A percentile compares a stretch with the other conserved stretches of the same genome.
Conservation (phyloP, 2,113 vertebrate species). For the Dissostichus mawsoni region DNA sequence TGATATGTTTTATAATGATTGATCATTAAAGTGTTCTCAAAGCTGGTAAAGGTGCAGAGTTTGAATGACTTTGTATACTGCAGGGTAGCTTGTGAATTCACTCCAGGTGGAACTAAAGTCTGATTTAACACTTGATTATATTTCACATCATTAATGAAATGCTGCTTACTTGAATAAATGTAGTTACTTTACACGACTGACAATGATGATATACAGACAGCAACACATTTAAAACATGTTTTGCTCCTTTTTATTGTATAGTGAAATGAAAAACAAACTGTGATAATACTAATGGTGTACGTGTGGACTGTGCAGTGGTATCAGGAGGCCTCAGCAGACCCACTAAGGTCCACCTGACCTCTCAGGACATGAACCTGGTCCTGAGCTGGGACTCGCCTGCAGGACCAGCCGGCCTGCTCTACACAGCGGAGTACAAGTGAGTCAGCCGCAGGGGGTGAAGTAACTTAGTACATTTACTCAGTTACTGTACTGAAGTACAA, state of each 20-base stretch:
- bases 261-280: neutral
- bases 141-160: too few species aligned
- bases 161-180: too few species aligned
- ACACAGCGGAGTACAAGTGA: conserved; percentile 63
- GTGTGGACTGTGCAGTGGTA: conserved; percentile 7
- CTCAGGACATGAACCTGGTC: conserved; percentile 71
- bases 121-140: too few species aligned
- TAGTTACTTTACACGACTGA: neutral
- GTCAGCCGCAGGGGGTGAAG: neutral
- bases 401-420: conserved; percentile 24
- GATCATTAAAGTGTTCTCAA: too few species aligned
- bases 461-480: too few species aligned
- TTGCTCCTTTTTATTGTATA: neutral
- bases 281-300: neutral
- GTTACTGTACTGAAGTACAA: too few species aligned
- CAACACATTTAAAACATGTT: too few species aligned
- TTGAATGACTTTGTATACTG: too few species aligned
- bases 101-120: too few species aligned
- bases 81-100: too few species aligned
- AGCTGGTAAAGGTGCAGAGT: too few species aligned
- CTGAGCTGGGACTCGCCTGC: conserved; percentile 69
- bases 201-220: neutral
- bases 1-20: too few species aligned
- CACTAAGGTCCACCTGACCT: conserved; percentile 56
- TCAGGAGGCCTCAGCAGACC: conserved; percentile 49